A percentile compares a stretch with the other conserved stretches of the same genome.
Evolutionary conservation across 2,797 vertebrate species (phyloP).

Genomic region (Ptychadena robeensis): DNA sequence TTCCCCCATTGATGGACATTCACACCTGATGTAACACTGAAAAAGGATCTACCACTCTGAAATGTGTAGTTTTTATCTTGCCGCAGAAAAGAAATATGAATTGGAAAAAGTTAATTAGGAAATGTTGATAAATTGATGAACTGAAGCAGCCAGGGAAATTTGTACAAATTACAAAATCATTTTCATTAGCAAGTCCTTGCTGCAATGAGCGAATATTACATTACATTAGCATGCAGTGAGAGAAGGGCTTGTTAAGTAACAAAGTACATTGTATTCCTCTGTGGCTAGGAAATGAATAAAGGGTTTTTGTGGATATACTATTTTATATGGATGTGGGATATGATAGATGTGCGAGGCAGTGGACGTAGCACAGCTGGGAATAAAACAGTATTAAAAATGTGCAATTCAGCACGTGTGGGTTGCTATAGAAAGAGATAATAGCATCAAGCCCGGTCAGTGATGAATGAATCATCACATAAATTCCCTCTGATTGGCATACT

Average conservation of each 20-base stretch:
- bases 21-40: conserved; percentile 28
- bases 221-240: conserved; percentile 55
- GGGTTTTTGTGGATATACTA: conserved; percentile 56
- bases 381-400: conserved; percentile 57
- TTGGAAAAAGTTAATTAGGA: conserved; percentile 56
- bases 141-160: conserved; percentile 59
- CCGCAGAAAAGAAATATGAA: conserved; percentile 47
- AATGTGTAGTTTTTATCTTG: conserved; percentile 47
- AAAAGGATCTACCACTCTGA: conserved; percentile 19
- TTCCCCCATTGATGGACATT: conserved; percentile 12
- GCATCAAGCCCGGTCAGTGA: conserved; percentile 52
- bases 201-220: conserved; percentile 56
- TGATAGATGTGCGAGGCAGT: conserved; percentile 54
- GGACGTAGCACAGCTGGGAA: conserved; percentile 52
- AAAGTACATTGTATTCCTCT: conserved; percentile 58
- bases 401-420: conserved; percentile 54
- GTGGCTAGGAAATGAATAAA: conserved; percentile 57
- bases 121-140: conserved; percentile 59
- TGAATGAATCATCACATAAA: conserved; percentile 56
- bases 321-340: conserved; percentile 52
- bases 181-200: conserved; percentile 60
- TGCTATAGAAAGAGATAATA: conserved; percentile 55
- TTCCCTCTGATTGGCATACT: conserved; percentile 55
- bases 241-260: conserved; percentile 57
- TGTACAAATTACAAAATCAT: conserved; percentile 61